Evolutionary conservation across 2,797 vertebrate species (phyloP).

Genomic region (Gallinago nigripennis): DNA sequence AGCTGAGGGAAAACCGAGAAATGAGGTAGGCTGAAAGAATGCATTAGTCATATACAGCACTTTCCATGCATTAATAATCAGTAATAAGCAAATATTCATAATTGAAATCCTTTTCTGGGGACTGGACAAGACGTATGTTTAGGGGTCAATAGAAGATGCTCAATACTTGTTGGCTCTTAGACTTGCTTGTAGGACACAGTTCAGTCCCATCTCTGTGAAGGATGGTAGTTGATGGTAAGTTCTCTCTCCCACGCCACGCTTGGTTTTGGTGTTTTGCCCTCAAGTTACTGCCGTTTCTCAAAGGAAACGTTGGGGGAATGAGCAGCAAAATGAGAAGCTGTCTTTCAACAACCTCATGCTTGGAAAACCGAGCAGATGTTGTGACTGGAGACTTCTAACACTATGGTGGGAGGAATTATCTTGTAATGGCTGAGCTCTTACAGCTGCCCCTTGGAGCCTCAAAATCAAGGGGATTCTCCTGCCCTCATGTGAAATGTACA

Average conservation of each 20-base stretch:
- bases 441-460: background rate
- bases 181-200: background rate
- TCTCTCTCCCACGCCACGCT: background rate
- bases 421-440: background rate
- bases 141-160: background rate
- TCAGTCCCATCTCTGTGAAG: background rate
- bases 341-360: background rate
- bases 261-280: background rate
- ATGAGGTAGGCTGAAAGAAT: constrained; percentile 17
- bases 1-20: constrained; percentile 34
- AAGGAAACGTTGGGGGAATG: background rate
- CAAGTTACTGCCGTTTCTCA: background rate
- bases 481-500: background rate
- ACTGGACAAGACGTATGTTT: background rate
- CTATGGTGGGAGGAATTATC: background rate
- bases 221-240: background rate
- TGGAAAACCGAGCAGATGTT: background rate
- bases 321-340: background rate
- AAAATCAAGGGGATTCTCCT: background rate
- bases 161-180: background rate
- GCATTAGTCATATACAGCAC: constrained; percentile 34
- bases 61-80: constrained; percentile 57
- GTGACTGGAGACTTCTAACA: background rate
- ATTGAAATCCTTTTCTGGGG: constrained; percentile 5
- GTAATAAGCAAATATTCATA: constrained; percentile 48